A percentile compares a stretch with the other conserved stretches of the same genome.
Conservation (phyloP, 1,140 invertebrate genomes). For the Bombus waltoni region DNA sequence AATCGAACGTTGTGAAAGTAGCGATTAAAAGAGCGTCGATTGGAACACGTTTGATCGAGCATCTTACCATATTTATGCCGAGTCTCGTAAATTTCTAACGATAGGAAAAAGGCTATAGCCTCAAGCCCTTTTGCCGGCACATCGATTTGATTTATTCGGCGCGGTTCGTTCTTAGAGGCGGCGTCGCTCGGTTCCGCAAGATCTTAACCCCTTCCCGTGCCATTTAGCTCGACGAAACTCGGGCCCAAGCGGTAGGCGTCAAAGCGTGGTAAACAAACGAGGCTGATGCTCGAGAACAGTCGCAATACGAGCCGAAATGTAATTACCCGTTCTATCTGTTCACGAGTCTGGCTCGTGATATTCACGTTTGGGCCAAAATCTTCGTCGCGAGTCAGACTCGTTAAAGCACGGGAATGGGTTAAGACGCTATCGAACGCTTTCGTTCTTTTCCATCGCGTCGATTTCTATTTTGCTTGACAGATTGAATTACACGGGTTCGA, state of each 20-base stretch:
- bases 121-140: background rate
- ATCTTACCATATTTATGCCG: background rate
- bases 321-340: too few relatives aligned
- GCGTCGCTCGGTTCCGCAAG: background rate
- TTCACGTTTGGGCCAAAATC: too few relatives aligned
- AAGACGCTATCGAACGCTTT: slow-evolving; percentile 36
- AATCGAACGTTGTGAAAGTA: background rate
- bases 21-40: background rate
- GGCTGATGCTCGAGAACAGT: too few relatives aligned
- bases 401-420: too few relatives aligned
- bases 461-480: slow-evolving; percentile 51
- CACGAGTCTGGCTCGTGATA: too few relatives aligned
- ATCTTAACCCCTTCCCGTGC: background rate
- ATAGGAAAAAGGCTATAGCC: background rate
- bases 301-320: too few relatives aligned
- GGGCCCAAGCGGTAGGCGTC: too few relatives aligned
- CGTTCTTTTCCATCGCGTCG: slow-evolving; percentile 40
- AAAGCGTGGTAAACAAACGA: too few relatives aligned
- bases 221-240: too few relatives aligned
- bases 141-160: slow-evolving; percentile 50
- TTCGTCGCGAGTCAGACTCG: too few relatives aligned
- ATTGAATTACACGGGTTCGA: slow-evolving; percentile 44
- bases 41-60: background rate
- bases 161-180: background rate
- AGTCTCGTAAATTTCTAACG: too few relatives aligned